Base-by-base conservation (phyloP, 1,140 invertebrate genomes). In the Meloidogyne exigua region DNA sequence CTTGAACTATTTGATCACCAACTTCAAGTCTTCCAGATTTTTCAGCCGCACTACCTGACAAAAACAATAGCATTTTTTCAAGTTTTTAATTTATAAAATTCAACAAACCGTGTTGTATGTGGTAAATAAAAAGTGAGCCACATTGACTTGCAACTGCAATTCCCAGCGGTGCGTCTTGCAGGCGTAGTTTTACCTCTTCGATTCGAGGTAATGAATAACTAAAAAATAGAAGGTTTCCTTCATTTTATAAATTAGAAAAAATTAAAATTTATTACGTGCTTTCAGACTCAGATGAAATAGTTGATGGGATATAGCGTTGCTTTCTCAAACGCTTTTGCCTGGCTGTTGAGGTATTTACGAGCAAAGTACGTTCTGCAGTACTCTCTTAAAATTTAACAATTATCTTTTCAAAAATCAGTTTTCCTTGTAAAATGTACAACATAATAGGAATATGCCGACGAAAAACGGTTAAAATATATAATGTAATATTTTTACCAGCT, bases 1-100 rank as follows among this genome's bases (percentile, higher is more conserved):
- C 94, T 91, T 98, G 95, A 77, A 97, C 90, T 87, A 97, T 96
- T 94, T 97, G 96, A 88, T 97, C 95, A n/a, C 81, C 81, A 57
- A 82, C 72, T 25, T 82, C 82, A 13, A 83, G 65, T 21, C 44
- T n/a, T 2, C 72, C 39, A 44, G 76, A 83, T 13, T 72, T 23
- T 32, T 76, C 79, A 4, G 76, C 82, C 9, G 79, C 80, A 67
- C 76, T 79, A 11, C 69, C 81, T 80, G 15, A 36, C 0, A n/a
- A 23, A 57, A 69, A 13, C 10, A 68, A 68, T 36, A 13, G 1
- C 4, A 2, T 2, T 78, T 11, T 23, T 68, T 68, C 15, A 76
- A 66, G 70, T 18, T 66, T n/a, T 66, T 66, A 39, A 28, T 15
- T 26, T 11, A n/a, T 0, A 44, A 32, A 72, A 18, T 71, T 71